phyloP scores from a whole-genome alignment of 2,113 vertebrate species.

The Lanius collurio region DNA sequence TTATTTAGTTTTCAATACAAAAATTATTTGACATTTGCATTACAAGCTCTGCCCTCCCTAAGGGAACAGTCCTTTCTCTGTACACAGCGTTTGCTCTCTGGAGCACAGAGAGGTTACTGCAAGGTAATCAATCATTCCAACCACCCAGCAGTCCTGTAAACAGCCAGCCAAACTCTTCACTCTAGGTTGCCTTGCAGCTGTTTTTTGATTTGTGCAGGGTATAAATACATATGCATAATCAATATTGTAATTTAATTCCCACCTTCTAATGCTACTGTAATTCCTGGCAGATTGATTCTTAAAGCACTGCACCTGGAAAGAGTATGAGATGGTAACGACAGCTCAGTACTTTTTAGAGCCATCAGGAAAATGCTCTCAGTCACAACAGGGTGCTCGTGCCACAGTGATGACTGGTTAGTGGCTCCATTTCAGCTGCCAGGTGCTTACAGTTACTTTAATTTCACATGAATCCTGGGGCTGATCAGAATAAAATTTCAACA shows the following conservation, averaged over 20 bases:
- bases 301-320: conserved; percentile 31
- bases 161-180: conserved; percentile 68
- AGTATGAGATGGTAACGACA: not conserved
- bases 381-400: not conserved
- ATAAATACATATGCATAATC: conserved; percentile 66
- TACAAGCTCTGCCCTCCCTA: conserved; percentile 59
- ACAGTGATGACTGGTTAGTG: not conserved
- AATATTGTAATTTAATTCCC: conserved; percentile 39
- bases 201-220: conserved; percentile 39
- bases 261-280: conserved; percentile 54
- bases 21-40: conserved; percentile 83
- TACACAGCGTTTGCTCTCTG: conserved; percentile 50
- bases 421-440: not conserved
- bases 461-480: not conserved
- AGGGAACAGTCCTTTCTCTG: conserved; percentile 75
- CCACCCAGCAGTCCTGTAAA: conserved; percentile 71
- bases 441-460: not conserved
- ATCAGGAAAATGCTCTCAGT: conserved; percentile 27
- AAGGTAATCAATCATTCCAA: conserved; percentile 79
- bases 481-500: not conserved
- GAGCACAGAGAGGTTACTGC: conserved; percentile 75
- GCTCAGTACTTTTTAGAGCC: conserved; percentile 1
- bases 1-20: conserved; percentile 83
- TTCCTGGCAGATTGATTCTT: conserved; percentile 44
- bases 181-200: conserved; percentile 55